A percentile compares a stretch with the other conserved stretches of the same genome.
Conservation (phyloP, 1,140 invertebrate species). For the Platyscapa corneri region DNA sequence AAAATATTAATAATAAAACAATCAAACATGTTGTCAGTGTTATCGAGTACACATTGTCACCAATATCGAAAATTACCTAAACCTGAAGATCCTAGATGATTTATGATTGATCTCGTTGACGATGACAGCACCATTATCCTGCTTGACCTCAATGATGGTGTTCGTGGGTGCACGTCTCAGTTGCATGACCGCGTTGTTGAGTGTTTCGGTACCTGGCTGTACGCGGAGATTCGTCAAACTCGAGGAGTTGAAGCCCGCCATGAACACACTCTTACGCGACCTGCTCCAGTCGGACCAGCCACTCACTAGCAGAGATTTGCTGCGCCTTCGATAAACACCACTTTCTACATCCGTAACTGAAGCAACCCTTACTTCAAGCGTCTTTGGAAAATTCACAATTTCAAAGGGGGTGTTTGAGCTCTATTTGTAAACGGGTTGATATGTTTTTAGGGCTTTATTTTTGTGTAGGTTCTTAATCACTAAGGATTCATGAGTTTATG, state of each 20-base stretch:
- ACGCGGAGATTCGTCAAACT: slow-evolving; percentile 64
- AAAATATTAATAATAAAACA: too few species aligned
- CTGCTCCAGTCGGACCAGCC: slow-evolving; percentile 24
- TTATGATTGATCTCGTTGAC: slow-evolving; percentile 14
- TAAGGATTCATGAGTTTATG: too few species aligned
- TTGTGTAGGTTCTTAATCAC: neutral
- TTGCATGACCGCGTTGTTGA: slow-evolving; percentile 55
- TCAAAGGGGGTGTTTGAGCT: slow-evolving; percentile 25
- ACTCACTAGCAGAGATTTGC: slow-evolving; percentile 45
- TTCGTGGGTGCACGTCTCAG: neutral
- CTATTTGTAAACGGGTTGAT: neutral
- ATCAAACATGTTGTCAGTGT: too few species aligned
- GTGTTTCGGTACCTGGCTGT: slow-evolving; percentile 56
- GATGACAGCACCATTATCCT: neutral
- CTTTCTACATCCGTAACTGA: slow-evolving; percentile 59
- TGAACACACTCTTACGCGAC: neutral
- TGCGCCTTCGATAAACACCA: slow-evolving; percentile 41
- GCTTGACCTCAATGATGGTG: slow-evolving; percentile 23
- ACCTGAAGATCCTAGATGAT: slow-evolving; percentile 9
- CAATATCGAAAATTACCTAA: neutral
- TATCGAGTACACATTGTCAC: too few species aligned
- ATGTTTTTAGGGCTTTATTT: neutral
- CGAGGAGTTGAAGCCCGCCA: slow-evolving; percentile 56
- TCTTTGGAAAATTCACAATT: slow-evolving; percentile 50
- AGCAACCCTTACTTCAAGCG: slow-evolving; percentile 54